A percentile compares a stretch with the other conserved stretches of the same genome.
These are phyloP conservation scores for Plusia festucae DNA, from an alignment of 2,888 invertebrate species.

Conservation along the genomic window DNA sequence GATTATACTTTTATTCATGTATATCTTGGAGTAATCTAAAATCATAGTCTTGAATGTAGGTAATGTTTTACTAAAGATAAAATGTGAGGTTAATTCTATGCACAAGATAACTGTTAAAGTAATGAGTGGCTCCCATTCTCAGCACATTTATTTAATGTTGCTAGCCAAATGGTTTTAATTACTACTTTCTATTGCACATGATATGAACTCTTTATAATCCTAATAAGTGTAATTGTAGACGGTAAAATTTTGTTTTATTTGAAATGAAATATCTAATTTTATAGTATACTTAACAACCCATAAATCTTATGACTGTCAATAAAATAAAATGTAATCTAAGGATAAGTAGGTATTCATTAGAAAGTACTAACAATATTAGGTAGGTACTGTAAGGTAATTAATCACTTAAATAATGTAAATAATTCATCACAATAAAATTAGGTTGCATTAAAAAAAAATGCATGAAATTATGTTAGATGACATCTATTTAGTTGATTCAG, in stretches of 20 bases:
- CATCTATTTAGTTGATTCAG: background rate
- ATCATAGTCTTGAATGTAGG: background rate
- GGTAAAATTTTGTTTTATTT: constrained; percentile 5
- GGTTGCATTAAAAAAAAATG: background rate
- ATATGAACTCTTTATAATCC: constrained; percentile 24
- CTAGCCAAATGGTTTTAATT: constrained; percentile 42
- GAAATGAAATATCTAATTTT: background rate
- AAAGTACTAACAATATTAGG: constrained; percentile 19
- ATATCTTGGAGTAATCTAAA: background rate
- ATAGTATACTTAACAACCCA: background rate
- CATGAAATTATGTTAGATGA: background rate
- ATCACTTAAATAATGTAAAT: constrained; percentile 23
- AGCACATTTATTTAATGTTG: constrained; percentile 46
- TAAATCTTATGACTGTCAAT: constrained; percentile 12
- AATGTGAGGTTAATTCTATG: constrained; percentile 48
- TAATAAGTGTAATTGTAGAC: background rate
- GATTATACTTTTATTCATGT: background rate
- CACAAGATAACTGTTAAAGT: constrained; percentile 46
- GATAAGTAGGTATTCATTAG: constrained; percentile 7
- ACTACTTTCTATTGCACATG: constrained; percentile 50
- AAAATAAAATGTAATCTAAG: constrained; percentile 18
- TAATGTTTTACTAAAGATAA: constrained; percentile 12
- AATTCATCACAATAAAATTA: background rate
- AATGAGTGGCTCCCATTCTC: constrained; percentile 47
- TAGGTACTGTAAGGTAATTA: too few species aligned